Evolutionary conservation across 2,113 vertebrate species (phyloP), one percentile per base, ranked within the genome.

Genomic region (Motacilla alba): DNA sequence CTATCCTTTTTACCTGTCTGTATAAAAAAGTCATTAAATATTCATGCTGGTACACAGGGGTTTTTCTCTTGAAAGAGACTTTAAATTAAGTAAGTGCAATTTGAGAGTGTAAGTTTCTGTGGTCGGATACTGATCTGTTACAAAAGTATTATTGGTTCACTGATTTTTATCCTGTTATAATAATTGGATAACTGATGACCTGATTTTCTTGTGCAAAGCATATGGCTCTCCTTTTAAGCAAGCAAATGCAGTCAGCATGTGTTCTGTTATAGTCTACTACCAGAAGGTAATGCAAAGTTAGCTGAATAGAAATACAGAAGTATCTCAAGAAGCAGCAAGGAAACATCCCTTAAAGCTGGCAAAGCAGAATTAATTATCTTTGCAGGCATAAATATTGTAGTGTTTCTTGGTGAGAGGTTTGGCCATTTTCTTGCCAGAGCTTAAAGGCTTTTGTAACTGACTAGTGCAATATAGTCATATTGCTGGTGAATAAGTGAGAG

Each of bases 141-240:
- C 21, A 80, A 87, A 75, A 73, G 69, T 67, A 53, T 52, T 84
- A 69, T 27, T 58, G 26, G 49, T 64, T 43, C 64, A 75, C 47
- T 68, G 70, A 86, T 81, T 94, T 77, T 63, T 75, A 41, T 86
- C 39, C 35, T 62, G 28, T 73, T 87, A 64, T 0, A 73, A 64
- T 89, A 78, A 91, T 73, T 94, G 64, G 91, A 33, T 91, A 91
- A 60, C 53, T 82, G 78, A 89, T 94, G 74, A 82, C 82, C 67
- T 89, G 70, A 79, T 94, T 94, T 91, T 82, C 59, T 78, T 89
- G 49, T 73, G 41, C 1, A 10, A 75, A 87, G 52, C 80, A 82
- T 60, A 44, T 75, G 82, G 67, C 75, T 91, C 43, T 84, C 37
- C 53, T 82, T 83, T 79, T 60, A 73, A 90, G 49, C 58, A 82